Evolutionary conservation across 2,888 invertebrate genomes (phyloP).

Genomic region (Cephus pygmeus): DNA sequence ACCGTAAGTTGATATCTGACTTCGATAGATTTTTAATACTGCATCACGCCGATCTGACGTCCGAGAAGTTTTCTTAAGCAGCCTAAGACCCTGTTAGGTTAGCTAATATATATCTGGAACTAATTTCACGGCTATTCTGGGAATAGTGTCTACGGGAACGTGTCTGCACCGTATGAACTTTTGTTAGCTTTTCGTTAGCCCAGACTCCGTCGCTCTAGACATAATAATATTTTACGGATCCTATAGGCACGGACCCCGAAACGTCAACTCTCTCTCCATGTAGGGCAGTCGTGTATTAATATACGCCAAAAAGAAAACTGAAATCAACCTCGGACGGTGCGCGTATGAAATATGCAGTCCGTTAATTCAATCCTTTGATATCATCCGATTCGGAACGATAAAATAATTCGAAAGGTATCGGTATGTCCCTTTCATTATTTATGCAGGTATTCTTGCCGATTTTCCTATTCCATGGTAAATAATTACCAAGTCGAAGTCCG

Average conservation of each 20-base stretch:
- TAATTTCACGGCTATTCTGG: not conserved
- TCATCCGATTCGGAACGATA: not conserved
- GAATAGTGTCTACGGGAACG: not conserved
- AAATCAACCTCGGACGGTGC: not conserved
- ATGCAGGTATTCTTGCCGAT: no score
- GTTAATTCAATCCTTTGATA: not conserved
- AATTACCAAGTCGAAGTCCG: not conserved
- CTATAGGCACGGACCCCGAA: not conserved
- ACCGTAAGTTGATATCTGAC: not conserved
- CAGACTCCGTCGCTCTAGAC: not conserved
- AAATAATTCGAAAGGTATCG: not conserved
- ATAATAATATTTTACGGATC: not conserved
- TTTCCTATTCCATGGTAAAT: not conserved
- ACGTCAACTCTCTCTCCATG: constrained; percentile 18
- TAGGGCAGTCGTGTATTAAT: constrained; percentile 9
- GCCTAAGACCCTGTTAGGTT: not conserved
- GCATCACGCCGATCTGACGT: not conserved
- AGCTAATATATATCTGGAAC: not conserved
- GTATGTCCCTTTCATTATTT: not conserved
- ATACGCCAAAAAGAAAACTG: not conserved
- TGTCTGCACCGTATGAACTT: not conserved
- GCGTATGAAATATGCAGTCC: not conserved
- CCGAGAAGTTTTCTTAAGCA: not conserved
- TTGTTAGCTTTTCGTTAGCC: not conserved
- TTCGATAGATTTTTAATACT: not conserved